Conservation (phyloP, 1,140 invertebrate species). For the Rhopalosiphum maidis region DNA sequence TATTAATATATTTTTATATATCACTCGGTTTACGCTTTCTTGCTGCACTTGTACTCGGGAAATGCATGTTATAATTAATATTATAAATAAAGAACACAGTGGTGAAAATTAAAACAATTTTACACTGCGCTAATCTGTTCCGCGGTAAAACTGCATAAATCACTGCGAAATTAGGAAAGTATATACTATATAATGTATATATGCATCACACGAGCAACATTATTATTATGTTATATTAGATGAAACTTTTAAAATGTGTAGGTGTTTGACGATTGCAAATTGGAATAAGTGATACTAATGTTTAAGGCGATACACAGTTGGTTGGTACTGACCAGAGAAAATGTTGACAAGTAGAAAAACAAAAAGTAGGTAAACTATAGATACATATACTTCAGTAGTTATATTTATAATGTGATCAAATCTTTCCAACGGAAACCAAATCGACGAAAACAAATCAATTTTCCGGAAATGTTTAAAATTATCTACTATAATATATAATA, state of each 20-base stretch:
- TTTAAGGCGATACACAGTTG: no score
- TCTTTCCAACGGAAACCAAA: no score
- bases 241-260: not conserved
- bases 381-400: no score
- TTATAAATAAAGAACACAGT: no score
- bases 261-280: not conserved
- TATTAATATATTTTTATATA: not conserved
- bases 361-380: no score
- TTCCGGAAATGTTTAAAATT: no score
- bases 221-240: not conserved
- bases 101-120: not conserved
- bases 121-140: not conserved
- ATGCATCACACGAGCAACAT: not conserved
- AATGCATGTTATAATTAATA: not conserved
- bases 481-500: no score
- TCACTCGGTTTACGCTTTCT: not conserved
- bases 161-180: not conserved
- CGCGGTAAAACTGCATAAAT: not conserved
- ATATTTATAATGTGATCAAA: no score
- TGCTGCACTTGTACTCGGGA: not conserved
- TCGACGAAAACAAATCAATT: no score
- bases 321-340: no score
- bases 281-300: no score
- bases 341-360: no score
- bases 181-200: not conserved